These are phyloP conservation scores for Polyommatus icarus DNA, from an alignment of 2,888 invertebrate species.

Conservation along the genomic window DNA sequence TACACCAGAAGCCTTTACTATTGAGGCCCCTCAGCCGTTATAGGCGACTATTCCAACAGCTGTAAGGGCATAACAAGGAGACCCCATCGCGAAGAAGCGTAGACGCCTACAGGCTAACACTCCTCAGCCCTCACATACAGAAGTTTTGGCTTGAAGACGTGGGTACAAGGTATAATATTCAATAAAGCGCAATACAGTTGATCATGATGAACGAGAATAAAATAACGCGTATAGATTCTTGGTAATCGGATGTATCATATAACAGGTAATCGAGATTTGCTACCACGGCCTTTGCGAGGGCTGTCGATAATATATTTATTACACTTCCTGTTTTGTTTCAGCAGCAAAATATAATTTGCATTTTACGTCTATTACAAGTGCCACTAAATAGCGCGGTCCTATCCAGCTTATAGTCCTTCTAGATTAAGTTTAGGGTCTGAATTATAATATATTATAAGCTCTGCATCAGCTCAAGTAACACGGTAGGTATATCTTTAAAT, in stretches of 20 bases:
- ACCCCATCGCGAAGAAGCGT: not conserved
- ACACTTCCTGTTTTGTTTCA: constrained; percentile 10
- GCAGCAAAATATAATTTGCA: not conserved
- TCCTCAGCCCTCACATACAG: no score
- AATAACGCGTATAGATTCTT: constrained; percentile 1
- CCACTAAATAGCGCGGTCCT: not conserved
- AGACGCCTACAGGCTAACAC: no score
- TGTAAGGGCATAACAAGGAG: not conserved
- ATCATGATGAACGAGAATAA: constrained; percentile 18
- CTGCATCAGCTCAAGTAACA: not conserved
- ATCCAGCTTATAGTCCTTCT: not conserved
- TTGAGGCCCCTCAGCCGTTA: not conserved
- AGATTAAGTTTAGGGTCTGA: no score
- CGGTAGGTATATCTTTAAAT: not conserved
- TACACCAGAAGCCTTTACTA: not conserved
- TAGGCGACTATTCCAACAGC: not conserved
- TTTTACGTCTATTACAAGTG: not conserved
- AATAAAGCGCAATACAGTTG: not conserved
- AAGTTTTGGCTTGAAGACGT: no score
- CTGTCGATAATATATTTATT: not conserved
- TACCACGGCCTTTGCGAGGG: constrained; percentile 2
- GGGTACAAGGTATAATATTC: no score
- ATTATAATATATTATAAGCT: not conserved
- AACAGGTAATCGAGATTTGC: constrained; percentile 21
- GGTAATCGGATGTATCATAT: not conserved